These are phyloP conservation scores for Micromys minutus DNA, from an alignment of 2,113 vertebrate species.

Conservation along the genomic window DNA sequence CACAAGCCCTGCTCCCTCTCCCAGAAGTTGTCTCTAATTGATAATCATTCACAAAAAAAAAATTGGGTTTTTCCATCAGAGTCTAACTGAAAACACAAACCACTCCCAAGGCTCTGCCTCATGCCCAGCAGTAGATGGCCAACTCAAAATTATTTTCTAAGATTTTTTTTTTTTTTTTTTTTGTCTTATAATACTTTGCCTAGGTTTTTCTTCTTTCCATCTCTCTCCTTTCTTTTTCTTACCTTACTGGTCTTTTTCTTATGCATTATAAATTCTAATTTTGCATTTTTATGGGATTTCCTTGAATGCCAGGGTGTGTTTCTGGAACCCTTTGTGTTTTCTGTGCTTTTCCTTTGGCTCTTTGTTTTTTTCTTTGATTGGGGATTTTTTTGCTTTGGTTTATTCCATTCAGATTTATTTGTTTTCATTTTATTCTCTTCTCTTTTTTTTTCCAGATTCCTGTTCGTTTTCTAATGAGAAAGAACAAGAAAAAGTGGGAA, in stretches of 20 bases:
- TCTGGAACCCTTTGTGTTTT: too few species aligned
- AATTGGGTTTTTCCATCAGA: not conserved
- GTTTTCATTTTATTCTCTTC: not conserved
- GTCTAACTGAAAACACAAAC: not conserved
- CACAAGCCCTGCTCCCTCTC: not conserved
- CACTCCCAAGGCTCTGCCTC: not conserved
- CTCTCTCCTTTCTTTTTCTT: not conserved
- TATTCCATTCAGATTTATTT: not conserved
- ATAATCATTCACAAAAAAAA: not conserved
- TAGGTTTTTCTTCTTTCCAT: too few species aligned
- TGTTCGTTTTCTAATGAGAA: not conserved
- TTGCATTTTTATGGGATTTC: too few species aligned
- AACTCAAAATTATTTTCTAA: not conserved
- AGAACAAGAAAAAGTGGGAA: not conserved
- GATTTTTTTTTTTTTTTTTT: not conserved
- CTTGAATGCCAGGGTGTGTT: too few species aligned
- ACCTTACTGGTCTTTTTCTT: not conserved
- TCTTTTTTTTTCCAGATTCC: not conserved
- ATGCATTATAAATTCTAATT: not conserved
- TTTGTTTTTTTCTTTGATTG: not conserved
- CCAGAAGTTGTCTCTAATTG: not conserved
- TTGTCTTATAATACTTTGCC: not conserved
- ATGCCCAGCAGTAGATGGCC: not conserved
- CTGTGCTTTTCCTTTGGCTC: too few species aligned
- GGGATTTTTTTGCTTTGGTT: too few species aligned